These are phyloP conservation scores for Labeo calbasu DNA, from an alignment of 2,797 vertebrate genomes.

Conservation along the genomic window DNA sequence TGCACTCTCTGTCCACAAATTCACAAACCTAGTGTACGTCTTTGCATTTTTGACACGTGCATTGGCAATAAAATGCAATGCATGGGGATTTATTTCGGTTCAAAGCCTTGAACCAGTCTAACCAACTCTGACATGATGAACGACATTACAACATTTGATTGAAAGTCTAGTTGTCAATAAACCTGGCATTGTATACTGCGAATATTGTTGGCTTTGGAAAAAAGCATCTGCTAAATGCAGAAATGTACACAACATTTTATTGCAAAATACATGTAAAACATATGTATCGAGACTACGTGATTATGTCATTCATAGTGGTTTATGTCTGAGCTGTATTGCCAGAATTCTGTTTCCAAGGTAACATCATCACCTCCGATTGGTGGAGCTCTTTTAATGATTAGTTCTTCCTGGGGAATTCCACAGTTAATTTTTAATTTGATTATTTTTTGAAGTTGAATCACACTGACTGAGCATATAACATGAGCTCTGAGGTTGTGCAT, in stretches of 20 bases:
- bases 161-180: too few relatives aligned
- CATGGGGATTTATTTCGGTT: too few relatives aligned
- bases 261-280: background rate
- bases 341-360: background rate
- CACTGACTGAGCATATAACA: background rate
- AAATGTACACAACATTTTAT: too few relatives aligned
- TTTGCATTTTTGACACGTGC: background rate
- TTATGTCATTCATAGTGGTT: background rate
- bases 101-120: too few relatives aligned
- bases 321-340: background rate
- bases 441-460: background rate
- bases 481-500: background rate
- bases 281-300: background rate
- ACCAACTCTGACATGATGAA: too few relatives aligned
- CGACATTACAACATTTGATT: too few relatives aligned
- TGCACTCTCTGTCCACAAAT: conserved; percentile 5
- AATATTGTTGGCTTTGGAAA: too few relatives aligned
- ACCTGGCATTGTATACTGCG: too few relatives aligned
- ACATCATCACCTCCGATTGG: background rate
- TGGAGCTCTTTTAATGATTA: background rate
- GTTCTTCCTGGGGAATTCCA: background rate
- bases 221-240: too few relatives aligned
- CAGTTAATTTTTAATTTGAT: background rate
- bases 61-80: background rate
- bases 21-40: background rate